These are phyloP conservation scores for Pseudois nayaur DNA, from an alignment of 2,113 vertebrate genomes.

Conservation along the genomic window DNA sequence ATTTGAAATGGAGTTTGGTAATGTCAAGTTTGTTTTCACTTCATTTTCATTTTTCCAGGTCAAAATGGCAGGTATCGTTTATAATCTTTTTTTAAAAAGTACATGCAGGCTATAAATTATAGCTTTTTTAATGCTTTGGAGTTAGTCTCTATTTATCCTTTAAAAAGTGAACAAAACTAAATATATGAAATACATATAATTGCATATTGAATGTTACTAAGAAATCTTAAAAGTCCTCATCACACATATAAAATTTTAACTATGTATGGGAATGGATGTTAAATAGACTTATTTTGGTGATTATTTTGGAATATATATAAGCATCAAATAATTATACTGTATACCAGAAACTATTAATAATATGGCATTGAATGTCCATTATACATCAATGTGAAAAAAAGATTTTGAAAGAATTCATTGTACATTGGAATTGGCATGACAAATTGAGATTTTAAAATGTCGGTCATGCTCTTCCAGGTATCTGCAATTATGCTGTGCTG, in stretches of 20 bases:
- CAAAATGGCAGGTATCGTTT: background rate
- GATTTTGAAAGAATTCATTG: background rate
- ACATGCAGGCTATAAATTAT: background rate
- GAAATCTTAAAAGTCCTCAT: background rate
- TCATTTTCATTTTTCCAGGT: background rate
- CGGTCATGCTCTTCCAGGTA: background rate
- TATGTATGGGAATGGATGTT: background rate
- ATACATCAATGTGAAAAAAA: background rate
- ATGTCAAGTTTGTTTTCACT: background rate
- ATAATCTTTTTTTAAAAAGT: background rate
- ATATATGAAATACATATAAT: background rate
- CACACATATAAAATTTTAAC: background rate
- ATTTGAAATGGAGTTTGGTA: background rate
- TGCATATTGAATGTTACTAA: background rate
- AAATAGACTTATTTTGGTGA: background rate
- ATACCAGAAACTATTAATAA: background rate
- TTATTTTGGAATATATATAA: background rate
- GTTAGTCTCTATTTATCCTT: background rate
- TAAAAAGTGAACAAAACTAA: background rate
- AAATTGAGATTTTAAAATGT: constrained; percentile 23
- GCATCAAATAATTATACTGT: background rate
- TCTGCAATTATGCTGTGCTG: background rate
- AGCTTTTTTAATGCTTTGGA: constrained; percentile 27
- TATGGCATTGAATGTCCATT: background rate
- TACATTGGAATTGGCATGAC: background rate